A percentile compares a stretch with the other conserved stretches of the same genome.
Evolutionary conservation across 37 sponge, comb jelly and placozoan genomes (phyloP).

Genomic region (Hormiphora californensis): DNA sequence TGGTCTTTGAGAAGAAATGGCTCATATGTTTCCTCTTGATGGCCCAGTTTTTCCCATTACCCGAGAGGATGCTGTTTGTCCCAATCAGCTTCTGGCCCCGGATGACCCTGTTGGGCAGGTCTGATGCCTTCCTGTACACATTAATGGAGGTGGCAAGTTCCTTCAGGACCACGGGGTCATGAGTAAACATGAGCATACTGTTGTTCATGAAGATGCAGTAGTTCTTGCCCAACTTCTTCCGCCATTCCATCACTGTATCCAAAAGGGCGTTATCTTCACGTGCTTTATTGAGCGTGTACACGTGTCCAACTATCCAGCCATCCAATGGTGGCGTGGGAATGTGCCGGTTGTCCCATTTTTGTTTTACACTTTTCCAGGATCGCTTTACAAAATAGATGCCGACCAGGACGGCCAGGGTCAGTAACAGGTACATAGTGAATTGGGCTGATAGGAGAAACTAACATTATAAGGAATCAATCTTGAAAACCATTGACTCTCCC

Average conservation of each 20-base stretch:
- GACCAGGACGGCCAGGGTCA: too few species aligned
- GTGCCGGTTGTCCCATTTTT: too few species aligned
- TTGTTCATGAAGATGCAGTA: background rate
- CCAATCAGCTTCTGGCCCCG: background rate
- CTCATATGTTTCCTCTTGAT: background rate
- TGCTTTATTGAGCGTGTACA: too few species aligned
- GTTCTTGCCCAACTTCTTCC: background rate
- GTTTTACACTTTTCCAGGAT: too few species aligned
- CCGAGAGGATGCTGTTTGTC: background rate
- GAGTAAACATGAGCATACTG: background rate
- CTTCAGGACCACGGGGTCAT: background rate
- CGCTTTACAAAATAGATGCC: too few species aligned
- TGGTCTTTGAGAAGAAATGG: background rate
- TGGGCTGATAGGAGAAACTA: too few species aligned
- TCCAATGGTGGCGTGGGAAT: too few species aligned
- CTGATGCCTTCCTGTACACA: background rate
- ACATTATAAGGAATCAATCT: too few species aligned
- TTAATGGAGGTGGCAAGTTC: background rate
- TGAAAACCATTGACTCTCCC: too few species aligned
- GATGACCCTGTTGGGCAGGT: background rate
- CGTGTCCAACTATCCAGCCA: too few species aligned
- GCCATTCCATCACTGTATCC: background rate
- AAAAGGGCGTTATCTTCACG: too few species aligned
- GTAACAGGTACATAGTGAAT: too few species aligned
- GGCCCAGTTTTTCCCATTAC: background rate